Conservation (phyloP, 2,888 invertebrate genomes). For the Cosmia pyralina region DNA sequence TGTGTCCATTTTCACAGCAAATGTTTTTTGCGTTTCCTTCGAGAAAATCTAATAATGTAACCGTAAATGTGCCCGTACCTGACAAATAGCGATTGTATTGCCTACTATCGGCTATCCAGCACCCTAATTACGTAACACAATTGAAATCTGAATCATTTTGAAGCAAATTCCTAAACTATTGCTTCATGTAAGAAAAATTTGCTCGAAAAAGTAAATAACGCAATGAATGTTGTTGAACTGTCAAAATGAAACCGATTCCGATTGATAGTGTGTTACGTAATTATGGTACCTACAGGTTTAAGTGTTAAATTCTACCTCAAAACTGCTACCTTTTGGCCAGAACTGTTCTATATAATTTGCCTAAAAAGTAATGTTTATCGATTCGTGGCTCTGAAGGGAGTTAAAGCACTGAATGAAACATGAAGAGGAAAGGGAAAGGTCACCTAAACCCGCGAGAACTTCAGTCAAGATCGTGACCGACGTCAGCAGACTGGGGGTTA, state of each 20-base stretch:
- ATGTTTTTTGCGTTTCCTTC: conserved; percentile 11
- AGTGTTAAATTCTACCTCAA: neutral
- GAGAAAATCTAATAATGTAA: conserved; percentile 15
- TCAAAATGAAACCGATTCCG: too few relatives aligned
- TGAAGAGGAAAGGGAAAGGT: conserved; percentile 63
- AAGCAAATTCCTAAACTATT: too few relatives aligned
- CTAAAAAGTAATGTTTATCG: conserved; percentile 32
- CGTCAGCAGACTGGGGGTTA: conserved; percentile 64
- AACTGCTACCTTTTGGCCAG: neutral
- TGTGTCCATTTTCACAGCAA: too few relatives aligned
- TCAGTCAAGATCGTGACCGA: conserved; percentile 7
- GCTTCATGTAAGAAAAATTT: too few relatives aligned
- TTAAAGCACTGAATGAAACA: conserved; percentile 67
- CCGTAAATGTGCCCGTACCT: neutral
- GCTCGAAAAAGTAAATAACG: too few relatives aligned
- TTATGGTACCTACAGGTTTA: too few relatives aligned
- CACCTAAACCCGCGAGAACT: conserved; percentile 47
- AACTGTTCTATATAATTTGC: neutral
- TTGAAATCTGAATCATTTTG: too few relatives aligned
- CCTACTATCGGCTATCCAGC: neutral
- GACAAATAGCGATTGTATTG: conserved; percentile 7
- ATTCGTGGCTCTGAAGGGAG: conserved; percentile 14
- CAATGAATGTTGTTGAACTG: too few relatives aligned
- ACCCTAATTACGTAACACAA: too few relatives aligned
- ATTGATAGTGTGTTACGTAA: too few relatives aligned